Evolutionary conservation across 2,113 vertebrate genomes (phyloP).

Genomic region (Cyprinus carpio): DNA sequence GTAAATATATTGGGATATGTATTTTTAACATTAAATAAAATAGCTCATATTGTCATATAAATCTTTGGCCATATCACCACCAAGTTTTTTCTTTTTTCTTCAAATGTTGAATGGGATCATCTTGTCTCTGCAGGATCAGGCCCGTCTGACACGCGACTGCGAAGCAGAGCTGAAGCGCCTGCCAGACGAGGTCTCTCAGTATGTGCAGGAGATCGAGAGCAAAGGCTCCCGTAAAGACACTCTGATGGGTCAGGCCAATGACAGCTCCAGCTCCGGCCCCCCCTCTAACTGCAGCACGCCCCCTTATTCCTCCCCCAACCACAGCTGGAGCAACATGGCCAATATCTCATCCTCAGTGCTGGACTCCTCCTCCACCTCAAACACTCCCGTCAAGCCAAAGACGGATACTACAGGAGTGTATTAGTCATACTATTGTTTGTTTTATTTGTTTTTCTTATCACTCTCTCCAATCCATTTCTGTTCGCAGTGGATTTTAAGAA

Average conservation of each 20-base stretch:
- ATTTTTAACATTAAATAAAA: background rate
- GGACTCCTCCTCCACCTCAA: conserved; percentile 69
- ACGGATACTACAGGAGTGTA: conserved; percentile 60
- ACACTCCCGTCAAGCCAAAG: conserved; percentile 66
- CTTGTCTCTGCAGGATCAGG: conserved; percentile 67
- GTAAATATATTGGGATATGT: background rate
- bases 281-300: conserved; percentile 78
- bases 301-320: conserved; percentile 65
- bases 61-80: background rate
- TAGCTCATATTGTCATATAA: background rate
- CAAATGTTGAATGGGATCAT: background rate
- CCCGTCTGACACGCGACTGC: conserved; percentile 72
- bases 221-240: conserved; percentile 68
- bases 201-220: conserved; percentile 76
- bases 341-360: conserved; percentile 65
- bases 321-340: conserved; percentile 63
- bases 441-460: conserved; percentile 54
- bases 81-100: too few species aligned
- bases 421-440: conserved; percentile 59
- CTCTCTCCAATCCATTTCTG: background rate
- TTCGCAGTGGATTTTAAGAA: conserved; percentile 30
- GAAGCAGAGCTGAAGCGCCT: conserved; percentile 71
- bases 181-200: conserved; percentile 77
- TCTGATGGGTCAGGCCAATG: conserved; percentile 65
- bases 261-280: conserved; percentile 66